Evolutionary conservation across 2,113 vertebrate species (phyloP).

Genomic region (Leuciscus idus): DNA sequence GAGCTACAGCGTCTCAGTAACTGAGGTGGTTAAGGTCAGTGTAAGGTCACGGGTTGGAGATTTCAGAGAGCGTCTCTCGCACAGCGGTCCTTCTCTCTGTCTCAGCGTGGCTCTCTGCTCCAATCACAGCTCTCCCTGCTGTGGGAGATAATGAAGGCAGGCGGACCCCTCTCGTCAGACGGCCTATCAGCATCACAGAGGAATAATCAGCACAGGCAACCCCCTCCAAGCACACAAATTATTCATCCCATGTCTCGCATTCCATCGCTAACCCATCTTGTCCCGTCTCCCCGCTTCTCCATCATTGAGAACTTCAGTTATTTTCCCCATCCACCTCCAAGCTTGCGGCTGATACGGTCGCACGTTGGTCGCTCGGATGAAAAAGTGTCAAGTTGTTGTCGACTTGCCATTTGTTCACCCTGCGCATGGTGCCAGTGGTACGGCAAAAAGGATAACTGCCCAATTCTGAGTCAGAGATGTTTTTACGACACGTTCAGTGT

Average conservation of each 20-base stretch:
- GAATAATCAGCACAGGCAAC: conserved; percentile 50
- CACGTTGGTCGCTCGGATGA: conserved; percentile 17
- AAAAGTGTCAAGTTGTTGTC: neutral
- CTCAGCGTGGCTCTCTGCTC: conserved; percentile 32
- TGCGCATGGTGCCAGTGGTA: neutral
- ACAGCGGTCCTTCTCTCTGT: conserved; percentile 3
- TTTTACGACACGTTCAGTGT: neutral
- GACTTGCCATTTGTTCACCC: neutral
- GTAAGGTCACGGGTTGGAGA: conserved; percentile 23
- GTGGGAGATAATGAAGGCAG: conserved; percentile 55
- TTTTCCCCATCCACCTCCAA: conserved; percentile 36
- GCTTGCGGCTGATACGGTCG: conserved; percentile 14
- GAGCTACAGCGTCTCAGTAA: neutral
- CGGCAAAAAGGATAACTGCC: conserved; percentile 25
- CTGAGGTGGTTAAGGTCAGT: conserved; percentile 24
- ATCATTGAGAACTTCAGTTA: conserved; percentile 49
- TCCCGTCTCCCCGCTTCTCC: conserved; percentile 23
- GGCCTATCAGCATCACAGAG: conserved; percentile 43
- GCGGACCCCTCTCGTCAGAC: conserved; percentile 36
- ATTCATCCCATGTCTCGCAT: conserved; percentile 49
- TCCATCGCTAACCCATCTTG: conserved; percentile 15
- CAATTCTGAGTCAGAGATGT: conserved; percentile 21
- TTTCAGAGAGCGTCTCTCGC: conserved; percentile 23
- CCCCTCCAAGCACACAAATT: conserved; percentile 41
- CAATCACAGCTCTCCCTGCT: conserved; percentile 36